Conservation (phyloP, 2,888 invertebrate species). For the Apodemia zela region DNA sequence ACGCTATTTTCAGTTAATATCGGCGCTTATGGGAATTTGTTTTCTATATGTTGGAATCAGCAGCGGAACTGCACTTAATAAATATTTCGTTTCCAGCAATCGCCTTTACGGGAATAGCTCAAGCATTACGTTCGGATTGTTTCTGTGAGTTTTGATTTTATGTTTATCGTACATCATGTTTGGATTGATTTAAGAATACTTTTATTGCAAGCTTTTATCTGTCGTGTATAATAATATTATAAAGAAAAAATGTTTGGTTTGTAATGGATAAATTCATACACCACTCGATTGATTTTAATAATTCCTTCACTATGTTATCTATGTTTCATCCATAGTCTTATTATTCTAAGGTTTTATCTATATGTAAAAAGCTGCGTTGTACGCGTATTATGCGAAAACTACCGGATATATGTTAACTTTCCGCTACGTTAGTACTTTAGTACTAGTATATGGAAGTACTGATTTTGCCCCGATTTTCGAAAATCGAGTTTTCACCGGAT, state of each 20-base stretch:
- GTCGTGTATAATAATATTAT: not conserved
- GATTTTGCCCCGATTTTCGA: no score
- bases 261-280: not conserved
- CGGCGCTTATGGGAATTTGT: slow-evolving; percentile 11
- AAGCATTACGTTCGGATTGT: slow-evolving; percentile 7
- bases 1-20: slow-evolving; percentile 15
- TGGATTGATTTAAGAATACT: slow-evolving; percentile 5
- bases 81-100: slow-evolving; percentile 16
- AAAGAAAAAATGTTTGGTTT: not conserved
- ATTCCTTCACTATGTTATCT: no score
- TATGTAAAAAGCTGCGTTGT: no score
- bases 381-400: no score
- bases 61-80: slow-evolving; percentile 14
- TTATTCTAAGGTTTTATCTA: no score
- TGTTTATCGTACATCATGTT: slow-evolving; percentile 3
- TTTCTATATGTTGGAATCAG: slow-evolving; percentile 13
- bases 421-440: no score
- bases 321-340: no score
- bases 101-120: slow-evolving; percentile 9
- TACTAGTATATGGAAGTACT: no score
- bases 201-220: slow-evolving; percentile 6
- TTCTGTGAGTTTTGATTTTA: slow-evolving; percentile 10
- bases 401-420: no score
- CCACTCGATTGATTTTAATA: no score
- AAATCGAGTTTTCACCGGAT: no score